These are phyloP conservation scores for Drosophila mimica DNA, from an alignment of 2,888 invertebrate genomes.

Conservation along the genomic window DNA sequence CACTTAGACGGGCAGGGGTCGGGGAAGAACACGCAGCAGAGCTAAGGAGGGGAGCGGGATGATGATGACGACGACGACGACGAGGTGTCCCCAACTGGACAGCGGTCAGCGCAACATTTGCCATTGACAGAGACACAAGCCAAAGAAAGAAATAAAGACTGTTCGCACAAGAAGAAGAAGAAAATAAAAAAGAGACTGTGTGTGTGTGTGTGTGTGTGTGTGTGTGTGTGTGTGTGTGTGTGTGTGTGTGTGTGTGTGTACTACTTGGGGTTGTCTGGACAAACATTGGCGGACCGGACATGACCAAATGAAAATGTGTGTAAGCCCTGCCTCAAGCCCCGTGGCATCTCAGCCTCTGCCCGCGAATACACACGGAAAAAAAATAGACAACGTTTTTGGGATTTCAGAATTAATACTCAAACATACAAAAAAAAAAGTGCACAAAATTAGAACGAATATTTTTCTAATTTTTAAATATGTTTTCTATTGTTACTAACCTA, in stretches of 20 bases:
- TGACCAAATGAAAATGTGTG: constrained; percentile 80
- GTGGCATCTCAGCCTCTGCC: constrained; percentile 45
- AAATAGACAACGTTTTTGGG: background rate
- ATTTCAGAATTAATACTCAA: background rate
- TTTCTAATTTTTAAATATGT: background rate
- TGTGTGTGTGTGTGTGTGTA: constrained; percentile 15
- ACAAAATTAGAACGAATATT: background rate
- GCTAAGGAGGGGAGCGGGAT: background rate
- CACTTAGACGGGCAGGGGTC: constrained; percentile 61
- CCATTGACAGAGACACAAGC: constrained; percentile 69
- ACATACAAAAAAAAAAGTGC: background rate
- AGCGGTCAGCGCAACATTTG: constrained; percentile 75
- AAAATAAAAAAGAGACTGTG: background rate
- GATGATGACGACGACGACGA: constrained; percentile 1
- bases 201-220: no score
- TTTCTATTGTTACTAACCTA: background rate
- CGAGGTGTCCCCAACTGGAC: constrained; percentile 67
- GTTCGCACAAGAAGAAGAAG: constrained; percentile 3
- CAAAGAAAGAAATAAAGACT: constrained; percentile 45
- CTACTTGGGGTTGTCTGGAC: constrained; percentile 84
- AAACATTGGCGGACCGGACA: constrained; percentile 82
- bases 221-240: background rate
- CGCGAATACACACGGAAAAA: background rate
- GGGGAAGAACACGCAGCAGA: background rate
- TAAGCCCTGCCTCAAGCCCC: constrained; percentile 51